These are phyloP conservation scores for Blastobasis adustella DNA, from an alignment of 2,888 invertebrate species.

Conservation along the genomic window DNA sequence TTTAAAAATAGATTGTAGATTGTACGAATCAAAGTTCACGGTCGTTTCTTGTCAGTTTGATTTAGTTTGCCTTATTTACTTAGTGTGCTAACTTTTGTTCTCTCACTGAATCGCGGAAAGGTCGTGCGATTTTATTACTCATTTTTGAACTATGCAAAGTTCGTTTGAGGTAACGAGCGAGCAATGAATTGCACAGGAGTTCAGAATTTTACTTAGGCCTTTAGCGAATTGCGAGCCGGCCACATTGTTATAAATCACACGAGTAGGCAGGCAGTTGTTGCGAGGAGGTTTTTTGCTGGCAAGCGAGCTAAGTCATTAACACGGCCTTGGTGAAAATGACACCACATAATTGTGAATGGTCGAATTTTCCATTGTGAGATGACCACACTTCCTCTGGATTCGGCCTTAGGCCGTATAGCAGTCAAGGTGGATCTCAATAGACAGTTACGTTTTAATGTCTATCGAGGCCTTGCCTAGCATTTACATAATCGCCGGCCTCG, in stretches of 20 bases:
- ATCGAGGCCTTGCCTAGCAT: conserved; percentile 53
- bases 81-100: not conserved
- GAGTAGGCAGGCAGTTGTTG: no score
- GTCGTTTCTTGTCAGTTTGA: not conserved
- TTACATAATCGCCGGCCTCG: conserved; percentile 55
- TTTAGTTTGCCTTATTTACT: not conserved
- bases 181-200: no score
- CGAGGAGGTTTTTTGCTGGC: no score
- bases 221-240: no score
- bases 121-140: no score
- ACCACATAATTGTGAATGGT: conserved; percentile 39
- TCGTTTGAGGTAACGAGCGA: no score
- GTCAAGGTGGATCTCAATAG: conserved; percentile 47
- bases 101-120: not conserved
- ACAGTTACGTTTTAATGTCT: conserved; percentile 40
- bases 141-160: no score
- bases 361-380: conserved; percentile 38
- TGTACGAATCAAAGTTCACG: conserved; percentile 1
- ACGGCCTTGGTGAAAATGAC: conserved; percentile 16
- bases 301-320: not conserved
- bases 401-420: conserved; percentile 36
- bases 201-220: no score
- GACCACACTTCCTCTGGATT: conserved; percentile 47
- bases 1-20: not conserved
- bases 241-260: no score